A percentile compares a stretch with the other conserved stretches of the same genome.
Evolutionary conservation across 2,888 invertebrate genomes (phyloP).

Genomic region (Melanostoma mellinum): DNA sequence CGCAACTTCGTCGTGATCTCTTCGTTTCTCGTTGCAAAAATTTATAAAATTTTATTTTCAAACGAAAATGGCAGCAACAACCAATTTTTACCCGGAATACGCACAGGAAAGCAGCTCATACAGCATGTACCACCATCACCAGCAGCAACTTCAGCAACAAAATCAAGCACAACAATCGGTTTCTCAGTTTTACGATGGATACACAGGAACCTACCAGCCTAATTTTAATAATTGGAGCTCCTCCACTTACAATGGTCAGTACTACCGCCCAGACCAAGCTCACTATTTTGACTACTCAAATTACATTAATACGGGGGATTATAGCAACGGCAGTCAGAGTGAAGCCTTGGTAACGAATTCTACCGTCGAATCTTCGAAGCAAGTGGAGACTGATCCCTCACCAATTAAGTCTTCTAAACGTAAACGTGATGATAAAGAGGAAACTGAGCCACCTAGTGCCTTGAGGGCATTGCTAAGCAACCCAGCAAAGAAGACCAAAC

Average conservation of each 20-base stretch:
- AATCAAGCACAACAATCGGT: constrained; percentile 18
- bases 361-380: neutral
- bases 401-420: constrained; percentile 31
- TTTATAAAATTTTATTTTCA: constrained; percentile 12
- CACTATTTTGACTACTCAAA: constrained; percentile 73
- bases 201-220: constrained; percentile 73
- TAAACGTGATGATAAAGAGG: constrained; percentile 38
- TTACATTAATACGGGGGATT: constrained; percentile 55
- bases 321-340: constrained; percentile 16
- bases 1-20: constrained; percentile 77
- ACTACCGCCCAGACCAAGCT: constrained; percentile 46
- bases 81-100: constrained; percentile 79
- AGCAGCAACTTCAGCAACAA: constrained; percentile 52
- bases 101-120: constrained; percentile 53
- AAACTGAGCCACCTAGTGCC: constrained; percentile 80
- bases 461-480: constrained; percentile 84
- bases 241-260: constrained; percentile 64
- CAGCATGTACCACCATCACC: constrained; percentile 57
- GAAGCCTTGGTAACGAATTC: neutral
- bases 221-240: constrained; percentile 74
- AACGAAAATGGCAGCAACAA: constrained; percentile 77
- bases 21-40: constrained; percentile 76
- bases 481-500: constrained; percentile 80
- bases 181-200: constrained; percentile 54
- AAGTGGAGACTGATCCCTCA: neutral